Conservation (phyloP, 2,797 vertebrate genomes). For the Dipus sagitta region DNA sequence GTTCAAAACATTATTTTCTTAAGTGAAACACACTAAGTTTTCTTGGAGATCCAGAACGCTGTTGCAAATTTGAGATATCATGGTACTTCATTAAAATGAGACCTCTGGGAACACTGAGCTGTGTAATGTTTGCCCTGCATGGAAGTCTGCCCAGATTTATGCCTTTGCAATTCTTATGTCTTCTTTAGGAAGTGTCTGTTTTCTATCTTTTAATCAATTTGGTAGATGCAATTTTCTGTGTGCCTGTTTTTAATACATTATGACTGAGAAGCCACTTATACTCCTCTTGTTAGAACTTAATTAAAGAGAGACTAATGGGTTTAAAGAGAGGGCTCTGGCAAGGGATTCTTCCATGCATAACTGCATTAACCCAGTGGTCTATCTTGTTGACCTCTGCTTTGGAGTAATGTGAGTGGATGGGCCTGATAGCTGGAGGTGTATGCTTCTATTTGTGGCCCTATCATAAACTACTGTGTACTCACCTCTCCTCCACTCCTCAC, state of each 20-base stretch:
- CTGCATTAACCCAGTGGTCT: not conserved
- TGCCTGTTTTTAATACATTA: constrained; percentile 33
- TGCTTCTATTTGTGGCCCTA: not conserved
- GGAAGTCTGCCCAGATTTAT: not conserved
- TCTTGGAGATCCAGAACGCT: not conserved
- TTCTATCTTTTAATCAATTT: constrained; percentile 23
- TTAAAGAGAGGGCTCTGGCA: not conserved
- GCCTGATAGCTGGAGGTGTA: not conserved
- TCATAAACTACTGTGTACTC: not conserved
- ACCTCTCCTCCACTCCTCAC: not conserved
- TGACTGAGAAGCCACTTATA: constrained; percentile 34
- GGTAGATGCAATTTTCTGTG: not conserved
- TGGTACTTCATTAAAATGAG: not conserved
- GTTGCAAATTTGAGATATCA: not conserved
- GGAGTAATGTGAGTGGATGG: not conserved
- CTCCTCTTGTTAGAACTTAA: constrained; percentile 24
- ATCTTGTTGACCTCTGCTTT: not conserved
- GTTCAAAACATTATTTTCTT: constrained; percentile 31
- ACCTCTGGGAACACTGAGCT: not conserved
- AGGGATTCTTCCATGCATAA: not conserved
- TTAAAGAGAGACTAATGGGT: constrained; percentile 32
- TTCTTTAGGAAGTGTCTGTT: not conserved
- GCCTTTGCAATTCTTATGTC: not conserved
- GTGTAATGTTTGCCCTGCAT: not conserved
- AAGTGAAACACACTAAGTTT: not conserved